Evolutionary conservation across 2,113 vertebrate species (phyloP).

Genomic region (Entomyzon cyanotis): DNA sequence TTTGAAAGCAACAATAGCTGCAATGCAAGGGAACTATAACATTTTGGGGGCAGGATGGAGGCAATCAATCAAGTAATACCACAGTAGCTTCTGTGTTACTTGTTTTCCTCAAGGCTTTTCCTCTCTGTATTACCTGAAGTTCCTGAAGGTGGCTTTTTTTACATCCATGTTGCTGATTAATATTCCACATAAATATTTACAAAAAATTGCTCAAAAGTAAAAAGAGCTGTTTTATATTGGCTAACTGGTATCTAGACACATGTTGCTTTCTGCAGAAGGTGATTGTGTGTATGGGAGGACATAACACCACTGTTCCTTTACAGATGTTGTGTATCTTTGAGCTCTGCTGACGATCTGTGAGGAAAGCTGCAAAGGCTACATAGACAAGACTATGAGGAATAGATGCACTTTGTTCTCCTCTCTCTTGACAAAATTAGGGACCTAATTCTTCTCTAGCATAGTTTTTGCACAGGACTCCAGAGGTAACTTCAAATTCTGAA

Average conservation of each 20-base stretch:
- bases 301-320: not conserved
- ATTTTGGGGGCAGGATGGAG: fast-evolving
- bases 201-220: not conserved
- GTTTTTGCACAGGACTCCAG: not conserved
- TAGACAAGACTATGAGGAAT: not conserved
- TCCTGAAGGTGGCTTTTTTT: not conserved
- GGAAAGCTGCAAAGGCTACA: not conserved
- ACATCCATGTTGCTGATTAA: not conserved
- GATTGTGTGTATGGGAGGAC: too few relatives aligned
- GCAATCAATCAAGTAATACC: not conserved
- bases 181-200: not conserved
- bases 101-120: not conserved
- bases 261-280: not conserved
- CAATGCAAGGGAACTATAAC: not conserved
- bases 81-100: not conserved
- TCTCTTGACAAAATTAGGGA: not conserved
- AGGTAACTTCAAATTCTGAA: not conserved
- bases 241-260: not conserved
- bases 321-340: not conserved
- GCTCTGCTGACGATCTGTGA: not conserved
- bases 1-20: not conserved
- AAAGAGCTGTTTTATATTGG: not conserved
- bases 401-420: not conserved
- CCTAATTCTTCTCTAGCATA: not conserved
- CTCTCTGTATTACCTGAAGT: not conserved